Evolutionary conservation across 2,113 vertebrate genomes (phyloP), one percentile per base, ranked within the genome.

Genomic region (Puntigrus tetrazona): DNA sequence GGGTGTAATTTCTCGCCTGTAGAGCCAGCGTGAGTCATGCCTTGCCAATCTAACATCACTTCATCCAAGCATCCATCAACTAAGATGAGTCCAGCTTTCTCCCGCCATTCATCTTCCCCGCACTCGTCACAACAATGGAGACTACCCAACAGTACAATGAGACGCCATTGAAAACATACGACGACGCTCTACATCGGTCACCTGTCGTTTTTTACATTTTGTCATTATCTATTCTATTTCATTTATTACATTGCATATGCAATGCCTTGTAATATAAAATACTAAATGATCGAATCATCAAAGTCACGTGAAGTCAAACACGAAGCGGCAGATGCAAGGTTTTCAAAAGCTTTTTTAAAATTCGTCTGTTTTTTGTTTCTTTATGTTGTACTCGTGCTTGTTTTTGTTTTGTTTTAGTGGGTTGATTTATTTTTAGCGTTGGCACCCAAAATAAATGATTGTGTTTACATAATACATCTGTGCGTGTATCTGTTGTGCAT

Each of bases 21-120:
- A 73, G 63, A 50, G 63, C 38, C 65, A 13, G 27, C 25, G 34
- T 78, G 73, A 83, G 69, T 86, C 63, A 78, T 70, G 36, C 50
- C 25, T 59, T 59, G 81, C 45, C 82, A 84, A 61, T 63, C 25
- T 61, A 77, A 84, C 41, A 84, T 84, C 72, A 76, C 43, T 84
- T 63, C 81, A 75, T 57, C 50, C 73, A 59, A 57, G 27, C 70
- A 69, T 83, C 38, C 81, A 63, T 83, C 81, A 63, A 25, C 50
- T 29, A 11, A 61, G 55, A 75, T 41, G 72, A 36, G 72, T 43
- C 43, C 38, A 13, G 57, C 61, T 74, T 47, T 36, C 27, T 50
- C 45, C 57, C 72, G 14, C 41, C 29, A 63, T 75, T 10, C 72
- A 16, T 76, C 82, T 83, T 61, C 45, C 72, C 22, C 65, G 36